phyloP scores from a whole-genome alignment of 2,888 invertebrate genomes.

The Electrophaes corylata region DNA sequence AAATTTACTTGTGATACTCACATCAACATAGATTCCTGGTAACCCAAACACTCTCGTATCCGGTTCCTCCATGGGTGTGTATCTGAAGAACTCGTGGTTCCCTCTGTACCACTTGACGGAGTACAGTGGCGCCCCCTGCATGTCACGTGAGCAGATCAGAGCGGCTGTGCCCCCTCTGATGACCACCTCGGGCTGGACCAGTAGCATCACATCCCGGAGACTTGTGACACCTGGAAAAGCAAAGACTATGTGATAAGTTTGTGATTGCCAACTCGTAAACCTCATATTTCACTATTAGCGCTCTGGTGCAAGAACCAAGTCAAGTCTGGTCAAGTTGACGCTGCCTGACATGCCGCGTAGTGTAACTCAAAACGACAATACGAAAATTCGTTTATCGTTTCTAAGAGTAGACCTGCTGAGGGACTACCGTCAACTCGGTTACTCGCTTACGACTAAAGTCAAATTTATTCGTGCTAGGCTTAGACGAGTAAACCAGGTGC shows the following conservation, averaged over 20 bases:
- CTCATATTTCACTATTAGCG: too few species aligned
- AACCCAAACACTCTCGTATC: constrained; percentile 89
- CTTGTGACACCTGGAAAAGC: constrained; percentile 84
- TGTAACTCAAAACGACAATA: too few species aligned
- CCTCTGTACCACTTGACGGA: constrained; percentile 95
- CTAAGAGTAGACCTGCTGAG: too few species aligned
- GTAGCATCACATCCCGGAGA: constrained; percentile 88
- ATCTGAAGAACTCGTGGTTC: constrained; percentile 92
- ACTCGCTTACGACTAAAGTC: too few species aligned
- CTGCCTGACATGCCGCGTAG: too few species aligned
- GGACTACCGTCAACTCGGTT: too few species aligned
- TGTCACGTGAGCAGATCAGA: constrained; percentile 89
- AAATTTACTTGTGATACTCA: constrained; percentile 73
- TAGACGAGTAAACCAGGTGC: too few species aligned
- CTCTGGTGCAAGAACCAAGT: too few species aligned
- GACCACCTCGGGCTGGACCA: constrained; percentile 88
- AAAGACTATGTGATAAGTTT: not conserved
- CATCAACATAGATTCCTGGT: constrained; percentile 91
- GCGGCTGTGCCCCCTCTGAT: constrained; percentile 87
- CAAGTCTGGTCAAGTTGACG: too few species aligned
- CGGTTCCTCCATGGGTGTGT: constrained; percentile 90
- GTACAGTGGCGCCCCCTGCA: constrained; percentile 90
- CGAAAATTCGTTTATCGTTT: too few species aligned
- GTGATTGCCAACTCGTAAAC: too few species aligned
- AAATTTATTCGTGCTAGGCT: too few species aligned